Conservation (phyloP, 2,888 invertebrate species). For the Hyposoter dolosus region DNA sequence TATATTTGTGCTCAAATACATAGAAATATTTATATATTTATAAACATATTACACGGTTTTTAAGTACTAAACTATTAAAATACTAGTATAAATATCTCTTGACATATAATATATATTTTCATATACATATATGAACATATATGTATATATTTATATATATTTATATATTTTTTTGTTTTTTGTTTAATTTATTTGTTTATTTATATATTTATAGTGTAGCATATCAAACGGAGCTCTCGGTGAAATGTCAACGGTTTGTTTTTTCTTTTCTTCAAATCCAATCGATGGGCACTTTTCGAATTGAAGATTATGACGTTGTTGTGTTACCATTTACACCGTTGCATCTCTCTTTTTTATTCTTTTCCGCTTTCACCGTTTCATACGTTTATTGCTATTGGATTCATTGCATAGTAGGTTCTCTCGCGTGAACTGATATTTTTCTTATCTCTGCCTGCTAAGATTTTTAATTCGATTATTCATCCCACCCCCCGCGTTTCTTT, state of each 20-base stretch:
- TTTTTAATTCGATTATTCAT: constrained; percentile 45
- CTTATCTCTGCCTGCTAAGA: constrained; percentile 42
- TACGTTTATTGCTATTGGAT: constrained; percentile 83
- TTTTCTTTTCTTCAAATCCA: constrained; percentile 51
- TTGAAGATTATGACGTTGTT: constrained; percentile 25
- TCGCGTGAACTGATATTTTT: constrained; percentile 74
- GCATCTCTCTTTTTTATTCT: constrained; percentile 39
- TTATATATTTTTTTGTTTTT: constrained; percentile 70
- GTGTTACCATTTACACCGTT: constrained; percentile 55
- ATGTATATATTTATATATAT: constrained; percentile 76
- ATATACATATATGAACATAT: constrained; percentile 71
- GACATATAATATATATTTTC: constrained; percentile 78
- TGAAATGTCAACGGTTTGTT: constrained; percentile 69
- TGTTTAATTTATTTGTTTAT: constrained; percentile 73
- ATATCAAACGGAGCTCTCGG: constrained; percentile 75
- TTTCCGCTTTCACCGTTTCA: constrained; percentile 45
- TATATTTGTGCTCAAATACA: constrained; percentile 68
- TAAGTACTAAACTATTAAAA: constrained; percentile 83
- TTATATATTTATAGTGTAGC: constrained; percentile 79
- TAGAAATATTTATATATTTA: constrained; percentile 71
- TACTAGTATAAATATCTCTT: constrained; percentile 84
- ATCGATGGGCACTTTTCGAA: constrained; percentile 37
- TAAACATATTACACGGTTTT: constrained; percentile 76
- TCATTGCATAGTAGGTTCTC: constrained; percentile 82
- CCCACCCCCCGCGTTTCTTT: constrained; percentile 32